Evolutionary conservation across 2,113 vertebrate genomes (phyloP).

Genomic region (Illadopsis cleaveri): DNA sequence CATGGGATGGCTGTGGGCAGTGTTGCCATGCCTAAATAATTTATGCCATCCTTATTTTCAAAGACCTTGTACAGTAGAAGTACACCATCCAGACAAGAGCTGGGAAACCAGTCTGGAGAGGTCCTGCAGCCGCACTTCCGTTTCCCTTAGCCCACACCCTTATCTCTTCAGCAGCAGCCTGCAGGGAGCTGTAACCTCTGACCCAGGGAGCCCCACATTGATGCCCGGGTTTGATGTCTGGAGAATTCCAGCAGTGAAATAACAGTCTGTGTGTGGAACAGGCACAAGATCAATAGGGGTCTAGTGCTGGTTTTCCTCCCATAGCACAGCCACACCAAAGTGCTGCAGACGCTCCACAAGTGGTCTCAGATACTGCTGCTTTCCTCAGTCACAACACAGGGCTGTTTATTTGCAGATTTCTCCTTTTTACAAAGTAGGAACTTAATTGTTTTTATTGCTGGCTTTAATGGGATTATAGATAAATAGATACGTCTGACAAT

Average conservation of each 20-base stretch:
- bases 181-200: neutral
- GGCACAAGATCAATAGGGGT: neutral
- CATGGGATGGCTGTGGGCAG: neutral
- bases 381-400: neutral
- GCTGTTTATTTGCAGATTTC: neutral
- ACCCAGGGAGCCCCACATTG: neutral
- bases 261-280: neutral
- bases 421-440: neutral
- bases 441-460: neutral
- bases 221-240: rapidly evolving
- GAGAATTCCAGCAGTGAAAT: neutral
- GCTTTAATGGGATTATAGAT: neutral
- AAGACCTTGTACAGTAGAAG: neutral
- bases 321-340: neutral
- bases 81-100: neutral
- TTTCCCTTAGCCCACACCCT: neutral
- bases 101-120: neutral
- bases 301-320: neutral
- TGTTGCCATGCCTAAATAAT: neutral
- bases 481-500: neutral
- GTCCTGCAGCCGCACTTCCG: neutral
- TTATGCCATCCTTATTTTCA: neutral
- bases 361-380: neutral
- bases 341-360: neutral
- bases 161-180: conserved; percentile 15